phyloP scores from a whole-genome alignment of 2,797 vertebrate genomes.

The Poecilia picta region DNA sequence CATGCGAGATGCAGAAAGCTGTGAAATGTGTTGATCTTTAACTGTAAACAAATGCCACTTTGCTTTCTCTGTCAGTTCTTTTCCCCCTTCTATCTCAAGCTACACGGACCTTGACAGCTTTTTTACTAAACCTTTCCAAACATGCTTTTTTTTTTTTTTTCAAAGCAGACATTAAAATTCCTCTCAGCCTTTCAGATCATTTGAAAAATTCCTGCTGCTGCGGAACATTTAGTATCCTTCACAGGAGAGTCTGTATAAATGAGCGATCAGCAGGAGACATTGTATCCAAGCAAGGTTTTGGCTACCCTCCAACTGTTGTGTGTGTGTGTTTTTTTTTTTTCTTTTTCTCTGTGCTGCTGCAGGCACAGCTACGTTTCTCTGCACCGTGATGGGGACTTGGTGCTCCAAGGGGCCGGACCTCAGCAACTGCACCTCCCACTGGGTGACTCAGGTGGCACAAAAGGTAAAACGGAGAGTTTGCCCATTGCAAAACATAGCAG shows the following conservation, averaged over 20 bases:
- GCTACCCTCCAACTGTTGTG: conserved; percentile 56
- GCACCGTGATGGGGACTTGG: conserved; percentile 89
- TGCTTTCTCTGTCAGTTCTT: background rate
- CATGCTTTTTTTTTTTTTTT: conserved; percentile 9
- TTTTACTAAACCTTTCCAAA: conserved; percentile 8
- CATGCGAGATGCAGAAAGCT: conserved; percentile 16
- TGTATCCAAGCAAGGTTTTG: conserved; percentile 44
- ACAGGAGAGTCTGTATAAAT: conserved; percentile 49
- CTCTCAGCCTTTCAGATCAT: conserved; percentile 48
- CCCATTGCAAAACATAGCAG: conserved; percentile 26
- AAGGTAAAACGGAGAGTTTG: conserved; percentile 85
- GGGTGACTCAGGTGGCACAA: conserved; percentile 97
- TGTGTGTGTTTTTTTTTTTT: conserved; percentile 26
- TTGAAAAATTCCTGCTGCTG: conserved; percentile 50
- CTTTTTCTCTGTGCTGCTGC: conserved; percentile 58
- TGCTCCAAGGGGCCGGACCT: conserved; percentile 94
- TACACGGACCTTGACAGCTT: background rate
- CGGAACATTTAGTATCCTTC: conserved; percentile 40
- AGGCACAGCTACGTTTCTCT: conserved; percentile 96
- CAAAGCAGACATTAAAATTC: conserved; percentile 11
- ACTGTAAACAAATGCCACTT: conserved; percentile 13
- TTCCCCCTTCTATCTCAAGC: background rate
- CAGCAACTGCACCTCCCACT: conserved; percentile 98
- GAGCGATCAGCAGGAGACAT: conserved; percentile 52
- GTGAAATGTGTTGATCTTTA: conserved; percentile 26